Evolutionary conservation across 1,140 invertebrate species (phyloP).

Genomic region (Drosophila parvula): DNA sequence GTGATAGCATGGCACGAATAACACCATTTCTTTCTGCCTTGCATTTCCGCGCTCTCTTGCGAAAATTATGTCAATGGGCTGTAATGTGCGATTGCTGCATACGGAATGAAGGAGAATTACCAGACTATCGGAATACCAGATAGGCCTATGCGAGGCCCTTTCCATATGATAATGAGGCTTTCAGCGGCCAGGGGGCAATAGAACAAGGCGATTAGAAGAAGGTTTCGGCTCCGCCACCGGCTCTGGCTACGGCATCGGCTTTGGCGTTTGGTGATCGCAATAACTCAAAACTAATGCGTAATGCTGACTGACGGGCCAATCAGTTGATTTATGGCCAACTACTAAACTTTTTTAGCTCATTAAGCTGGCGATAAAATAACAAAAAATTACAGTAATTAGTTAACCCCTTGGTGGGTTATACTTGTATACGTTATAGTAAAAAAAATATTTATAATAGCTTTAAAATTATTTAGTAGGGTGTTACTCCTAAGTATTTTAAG

Average conservation of each 20-base stretch:
- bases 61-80: constrained; percentile 59
- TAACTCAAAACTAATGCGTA: constrained; percentile 24
- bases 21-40: constrained; percentile 50
- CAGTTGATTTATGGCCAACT: constrained; percentile 43
- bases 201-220: constrained; percentile 29
- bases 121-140: constrained; percentile 24
- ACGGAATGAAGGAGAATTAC: constrained; percentile 11
- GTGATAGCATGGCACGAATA: constrained; percentile 44
- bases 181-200: constrained; percentile 12
- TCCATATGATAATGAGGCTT: constrained; percentile 38
- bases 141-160: constrained; percentile 47
- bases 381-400: background rate
- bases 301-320: constrained; percentile 14
- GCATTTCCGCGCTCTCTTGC: constrained; percentile 52
- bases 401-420: background rate
- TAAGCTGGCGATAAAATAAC: constrained; percentile 2
- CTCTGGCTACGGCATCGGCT: background rate
- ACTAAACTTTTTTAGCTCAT: constrained; percentile 16
- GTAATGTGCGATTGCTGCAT: constrained; percentile 35
- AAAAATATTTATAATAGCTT: background rate
- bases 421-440: background rate
- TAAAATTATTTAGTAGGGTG: too few species aligned
- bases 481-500: too few species aligned
- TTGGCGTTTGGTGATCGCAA: constrained; percentile 6
- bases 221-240: background rate